Percentiles rank a stretch among this genome's conserved stretches.
These are phyloP conservation scores for Caenorhabditis angaria DNA, from an alignment of 2,888 invertebrate genomes.

Conservation along the genomic window DNA sequence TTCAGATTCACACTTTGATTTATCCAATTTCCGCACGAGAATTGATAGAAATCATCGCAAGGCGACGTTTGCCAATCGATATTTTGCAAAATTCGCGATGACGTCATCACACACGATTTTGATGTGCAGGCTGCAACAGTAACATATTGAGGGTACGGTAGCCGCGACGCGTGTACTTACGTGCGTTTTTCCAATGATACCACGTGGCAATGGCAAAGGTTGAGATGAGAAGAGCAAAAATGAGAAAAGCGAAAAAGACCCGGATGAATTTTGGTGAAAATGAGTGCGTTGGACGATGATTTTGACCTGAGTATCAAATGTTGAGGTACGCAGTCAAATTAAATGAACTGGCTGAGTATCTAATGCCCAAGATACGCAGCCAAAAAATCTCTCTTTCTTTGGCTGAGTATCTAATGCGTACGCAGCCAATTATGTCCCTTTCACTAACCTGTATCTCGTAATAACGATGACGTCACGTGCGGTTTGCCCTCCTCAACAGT, in stretches of 20 bases:
- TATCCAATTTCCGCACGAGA: slow-evolving; percentile 52
- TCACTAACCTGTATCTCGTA: slow-evolving; percentile 33
- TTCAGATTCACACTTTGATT: slow-evolving; percentile 48
- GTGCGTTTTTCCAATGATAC: slow-evolving; percentile 23
- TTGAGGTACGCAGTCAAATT: no score
- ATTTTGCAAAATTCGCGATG: slow-evolving; percentile 29
- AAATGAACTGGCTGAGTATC: no score
- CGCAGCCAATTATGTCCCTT: no score
- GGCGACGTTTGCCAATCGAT: slow-evolving; percentile 24
- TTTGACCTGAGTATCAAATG: no score
- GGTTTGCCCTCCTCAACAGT: slow-evolving; percentile 45
- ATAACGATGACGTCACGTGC: slow-evolving; percentile 37
- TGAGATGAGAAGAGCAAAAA: slow-evolving; percentile 37
- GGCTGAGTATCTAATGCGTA: no score
- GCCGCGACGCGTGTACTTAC: no score
- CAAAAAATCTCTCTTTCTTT: no score
- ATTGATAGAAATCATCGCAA: slow-evolving; percentile 49
- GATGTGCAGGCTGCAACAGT: slow-evolving; percentile 33
- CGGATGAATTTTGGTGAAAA: slow-evolving; percentile 29
- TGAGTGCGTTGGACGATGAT: no score
- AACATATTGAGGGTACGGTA: no score
- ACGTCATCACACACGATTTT: slow-evolving; percentile 39
- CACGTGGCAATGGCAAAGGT: slow-evolving; percentile 37
- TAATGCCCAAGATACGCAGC: no score
- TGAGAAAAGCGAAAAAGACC: slow-evolving; percentile 27